Conservation (phyloP, 2,888 invertebrate species). For the Thecophora atra region DNA sequence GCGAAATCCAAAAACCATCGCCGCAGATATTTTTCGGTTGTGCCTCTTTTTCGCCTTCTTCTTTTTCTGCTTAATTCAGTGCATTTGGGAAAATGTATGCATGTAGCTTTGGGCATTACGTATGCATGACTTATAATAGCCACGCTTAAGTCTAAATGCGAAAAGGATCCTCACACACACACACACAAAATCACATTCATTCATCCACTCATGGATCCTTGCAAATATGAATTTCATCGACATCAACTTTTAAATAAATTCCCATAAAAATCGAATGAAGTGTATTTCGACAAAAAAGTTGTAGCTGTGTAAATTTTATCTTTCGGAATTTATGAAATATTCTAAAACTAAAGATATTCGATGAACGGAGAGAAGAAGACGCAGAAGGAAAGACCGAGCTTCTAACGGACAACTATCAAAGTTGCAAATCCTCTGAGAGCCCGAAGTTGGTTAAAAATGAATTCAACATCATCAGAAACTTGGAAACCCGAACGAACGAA, state of each 20-base stretch:
- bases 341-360: background rate
- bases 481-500: background rate
- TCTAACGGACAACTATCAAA: background rate
- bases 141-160: background rate
- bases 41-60: constrained; percentile 3
- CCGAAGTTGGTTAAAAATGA: background rate
- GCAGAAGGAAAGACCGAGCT: background rate
- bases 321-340: constrained; percentile 26
- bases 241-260: constrained; percentile 60
- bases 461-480: constrained; percentile 13
- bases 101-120: constrained; percentile 22
- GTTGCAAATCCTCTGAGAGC: constrained; percentile 1
- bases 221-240: constrained; percentile 58
- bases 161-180: constrained; percentile 22
- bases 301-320: background rate
- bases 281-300: constrained; percentile 33
- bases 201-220: constrained; percentile 42
- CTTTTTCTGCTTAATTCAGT: constrained; percentile 35
- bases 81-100: constrained; percentile 37
- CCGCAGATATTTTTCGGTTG: too few relatives aligned
- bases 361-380: background rate
- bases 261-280: constrained; percentile 54
- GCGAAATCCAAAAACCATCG: too few relatives aligned
- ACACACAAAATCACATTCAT: constrained; percentile 25
- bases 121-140: constrained; percentile 30